Evolutionary conservation across 2,113 vertebrate species (phyloP).

Genomic region (Australoheros scitulus): DNA sequence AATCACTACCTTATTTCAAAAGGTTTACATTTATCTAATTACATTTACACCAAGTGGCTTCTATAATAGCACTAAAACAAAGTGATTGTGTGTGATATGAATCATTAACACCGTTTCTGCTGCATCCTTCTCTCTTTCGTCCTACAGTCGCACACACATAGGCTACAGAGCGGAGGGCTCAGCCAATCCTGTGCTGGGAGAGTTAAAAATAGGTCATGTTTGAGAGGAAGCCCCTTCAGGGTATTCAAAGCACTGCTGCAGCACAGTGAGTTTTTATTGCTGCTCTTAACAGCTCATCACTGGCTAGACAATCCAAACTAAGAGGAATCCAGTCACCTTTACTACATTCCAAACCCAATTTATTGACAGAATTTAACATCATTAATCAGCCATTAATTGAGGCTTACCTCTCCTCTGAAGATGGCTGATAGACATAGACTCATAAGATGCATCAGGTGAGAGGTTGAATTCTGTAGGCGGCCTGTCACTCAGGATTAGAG

Average conservation of each 20-base stretch:
- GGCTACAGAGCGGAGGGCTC: conserved; percentile 60
- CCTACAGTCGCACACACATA: conserved; percentile 51
- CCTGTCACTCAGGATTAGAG: conserved; percentile 87
- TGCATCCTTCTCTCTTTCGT: conserved; percentile 38
- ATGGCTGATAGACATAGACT: conserved; percentile 90
- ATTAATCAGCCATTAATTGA: background rate
- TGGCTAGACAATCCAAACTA: conserved; percentile 27
- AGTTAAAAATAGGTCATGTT: conserved; percentile 84
- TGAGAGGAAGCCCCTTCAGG: conserved; percentile 78
- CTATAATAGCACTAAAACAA: conserved; percentile 3
- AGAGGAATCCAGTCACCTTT: background rate
- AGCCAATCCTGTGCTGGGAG: conserved; percentile 77
- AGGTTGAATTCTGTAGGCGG: conserved; percentile 90
- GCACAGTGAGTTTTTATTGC: conserved; percentile 46
- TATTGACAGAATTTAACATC: background rate
- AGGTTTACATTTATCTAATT: conserved; percentile 8
- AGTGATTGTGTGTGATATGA: conserved; percentile 28
- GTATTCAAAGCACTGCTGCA: conserved; percentile 74
- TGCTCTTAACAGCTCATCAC: conserved; percentile 51
- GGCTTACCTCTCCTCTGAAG: conserved; percentile 91
- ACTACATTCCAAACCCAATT: background rate
- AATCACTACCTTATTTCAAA: background rate
- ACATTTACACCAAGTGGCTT: background rate
- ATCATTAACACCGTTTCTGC: conserved; percentile 44
- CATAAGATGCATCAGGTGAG: conserved; percentile 87